Percentiles rank a stretch among this genome's conserved stretches.
Conservation (phyloP, 2,113 vertebrate species). For the Petrocephalus zakoni region DNA sequence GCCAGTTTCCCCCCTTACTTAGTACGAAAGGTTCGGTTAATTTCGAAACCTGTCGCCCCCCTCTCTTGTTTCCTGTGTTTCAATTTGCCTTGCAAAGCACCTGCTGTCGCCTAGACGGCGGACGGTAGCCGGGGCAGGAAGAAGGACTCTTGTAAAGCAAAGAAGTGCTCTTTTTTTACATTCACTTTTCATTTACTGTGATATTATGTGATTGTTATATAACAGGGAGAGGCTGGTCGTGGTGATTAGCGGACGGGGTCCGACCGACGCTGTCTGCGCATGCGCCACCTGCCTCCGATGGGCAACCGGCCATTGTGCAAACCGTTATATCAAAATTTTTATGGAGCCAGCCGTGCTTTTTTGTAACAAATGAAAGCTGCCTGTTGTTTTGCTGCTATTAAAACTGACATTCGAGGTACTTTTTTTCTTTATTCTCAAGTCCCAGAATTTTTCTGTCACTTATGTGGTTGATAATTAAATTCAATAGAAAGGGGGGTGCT, state of each 20-base stretch:
- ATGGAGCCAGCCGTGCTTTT: not conserved
- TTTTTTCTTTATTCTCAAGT: not conserved
- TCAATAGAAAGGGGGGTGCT: not conserved
- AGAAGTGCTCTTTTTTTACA: not conserved
- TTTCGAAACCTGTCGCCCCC: slow-evolving; percentile 26
- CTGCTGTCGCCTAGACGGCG: not conserved
- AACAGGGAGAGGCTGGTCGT: not conserved
- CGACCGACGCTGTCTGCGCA: not conserved
- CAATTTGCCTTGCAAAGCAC: not conserved
- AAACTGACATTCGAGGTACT: not conserved
- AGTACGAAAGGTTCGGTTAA: slow-evolving; percentile 46
- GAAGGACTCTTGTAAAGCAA: not conserved
- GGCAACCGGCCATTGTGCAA: not conserved
- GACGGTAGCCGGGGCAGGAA: not conserved
- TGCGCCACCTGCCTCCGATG: not conserved
- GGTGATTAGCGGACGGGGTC: not conserved
- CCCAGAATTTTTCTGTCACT: not conserved
- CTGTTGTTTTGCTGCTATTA: not conserved
- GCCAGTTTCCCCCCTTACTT: not conserved
- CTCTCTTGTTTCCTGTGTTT: slow-evolving; percentile 12
- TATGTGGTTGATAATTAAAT: not conserved
- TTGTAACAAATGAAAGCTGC: not conserved
- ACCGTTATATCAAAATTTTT: not conserved
- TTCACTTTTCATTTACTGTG: not conserved
- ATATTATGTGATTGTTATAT: not conserved